Evolutionary conservation across 1,140 invertebrate genomes (phyloP).

Genomic region (Parapsyche elsis): DNA sequence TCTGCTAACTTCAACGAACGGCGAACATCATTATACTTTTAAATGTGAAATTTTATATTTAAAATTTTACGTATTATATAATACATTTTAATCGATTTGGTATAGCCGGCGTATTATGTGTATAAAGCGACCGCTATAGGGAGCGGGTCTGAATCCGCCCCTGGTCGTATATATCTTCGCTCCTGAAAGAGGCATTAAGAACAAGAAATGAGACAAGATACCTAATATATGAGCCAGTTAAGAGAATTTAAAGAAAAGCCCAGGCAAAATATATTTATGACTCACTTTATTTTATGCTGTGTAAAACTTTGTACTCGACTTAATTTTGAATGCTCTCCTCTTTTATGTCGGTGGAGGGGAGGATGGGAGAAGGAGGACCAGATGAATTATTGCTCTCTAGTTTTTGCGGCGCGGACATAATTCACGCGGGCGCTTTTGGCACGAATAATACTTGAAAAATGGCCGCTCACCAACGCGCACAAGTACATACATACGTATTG

Average conservation of each 20-base stretch:
- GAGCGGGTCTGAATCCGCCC: conserved; percentile 41
- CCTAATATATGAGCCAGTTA: conserved; percentile 57
- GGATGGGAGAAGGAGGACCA: not conserved
- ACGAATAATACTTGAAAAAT: conserved; percentile 50
- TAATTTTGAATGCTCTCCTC: conserved; percentile 55
- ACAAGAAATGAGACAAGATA: conserved; percentile 57
- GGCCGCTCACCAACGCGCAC: not conserved
- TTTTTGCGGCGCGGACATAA: conserved; percentile 53
- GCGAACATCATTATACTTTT: no score
- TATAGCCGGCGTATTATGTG: no score
- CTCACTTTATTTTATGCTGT: conserved; percentile 57
- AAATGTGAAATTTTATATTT: no score
- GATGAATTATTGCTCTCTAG: conserved; percentile 53
- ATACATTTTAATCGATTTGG: no score
- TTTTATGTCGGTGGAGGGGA: conserved; percentile 41
- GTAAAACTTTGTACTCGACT: conserved; percentile 57
- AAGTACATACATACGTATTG: not conserved
- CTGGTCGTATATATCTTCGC: conserved; percentile 52
- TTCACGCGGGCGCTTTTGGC: conserved; percentile 51
- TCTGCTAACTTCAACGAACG: no score
- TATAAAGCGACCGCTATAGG: not conserved
- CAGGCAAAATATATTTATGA: conserved; percentile 57
- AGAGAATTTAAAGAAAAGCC: conserved; percentile 57
- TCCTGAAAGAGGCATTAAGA: conserved; percentile 57
- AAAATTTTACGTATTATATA: no score